Percentiles rank a stretch among this genome's conserved stretches.
These are phyloP conservation scores for Cephus spinipes DNA, from an alignment of 2,888 invertebrate genomes.

Conservation along the genomic window DNA sequence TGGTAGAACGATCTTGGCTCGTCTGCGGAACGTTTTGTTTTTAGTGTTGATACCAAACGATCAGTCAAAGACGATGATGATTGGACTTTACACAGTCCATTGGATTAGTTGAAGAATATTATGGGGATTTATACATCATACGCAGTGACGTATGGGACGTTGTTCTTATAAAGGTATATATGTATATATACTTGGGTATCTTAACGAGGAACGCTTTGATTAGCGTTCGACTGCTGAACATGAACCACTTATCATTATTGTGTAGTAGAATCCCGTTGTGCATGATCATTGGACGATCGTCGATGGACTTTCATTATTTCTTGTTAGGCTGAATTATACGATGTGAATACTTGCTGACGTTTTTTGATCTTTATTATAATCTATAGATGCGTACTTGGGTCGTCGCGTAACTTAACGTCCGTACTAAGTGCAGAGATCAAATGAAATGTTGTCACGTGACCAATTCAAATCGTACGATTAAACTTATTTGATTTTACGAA, in stretches of 20 bases:
- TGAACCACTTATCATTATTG: conserved; percentile 9
- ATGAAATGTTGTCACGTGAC: not conserved
- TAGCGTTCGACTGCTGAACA: not conserved
- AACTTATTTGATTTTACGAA: not conserved
- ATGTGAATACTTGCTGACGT: not conserved
- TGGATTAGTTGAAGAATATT: too few relatives aligned
- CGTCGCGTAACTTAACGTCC: not conserved
- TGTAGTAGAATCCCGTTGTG: not conserved
- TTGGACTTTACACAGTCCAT: not conserved
- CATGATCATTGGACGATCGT: not conserved
- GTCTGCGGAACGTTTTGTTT: conserved; percentile 3
- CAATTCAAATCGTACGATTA: not conserved
- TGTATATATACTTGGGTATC: not conserved
- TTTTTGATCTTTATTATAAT: not conserved
- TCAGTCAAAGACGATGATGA: conserved; percentile 1
- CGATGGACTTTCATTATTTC: not conserved
- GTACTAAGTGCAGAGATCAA: not conserved
- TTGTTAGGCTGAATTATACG: not conserved
- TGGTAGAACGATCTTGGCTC: not conserved
- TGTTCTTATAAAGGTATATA: not conserved
- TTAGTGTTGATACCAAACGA: conserved; percentile 18
- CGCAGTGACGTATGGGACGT: conserved; percentile 17
- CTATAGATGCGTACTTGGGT: not conserved
- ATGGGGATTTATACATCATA: too few relatives aligned
- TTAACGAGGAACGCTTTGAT: too few relatives aligned